Base-by-base conservation (phyloP, 2,797 vertebrate species). In the Sphenopsis melanotis region DNA sequence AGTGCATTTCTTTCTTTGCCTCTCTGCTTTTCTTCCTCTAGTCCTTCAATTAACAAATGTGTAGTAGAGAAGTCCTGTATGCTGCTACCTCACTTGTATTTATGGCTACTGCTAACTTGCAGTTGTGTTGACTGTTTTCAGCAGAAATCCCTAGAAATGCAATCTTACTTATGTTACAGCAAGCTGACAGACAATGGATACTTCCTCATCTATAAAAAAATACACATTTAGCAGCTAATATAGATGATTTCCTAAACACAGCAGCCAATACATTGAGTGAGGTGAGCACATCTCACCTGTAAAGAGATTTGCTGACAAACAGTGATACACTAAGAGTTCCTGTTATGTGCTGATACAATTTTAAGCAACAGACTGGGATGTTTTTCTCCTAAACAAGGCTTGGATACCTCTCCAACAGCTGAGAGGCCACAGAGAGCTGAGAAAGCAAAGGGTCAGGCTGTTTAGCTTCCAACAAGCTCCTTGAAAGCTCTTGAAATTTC, bases 401-500 rank as follows among this genome's bases (percentile, higher is more conserved):
- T 30, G 22, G 60, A 64, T 78, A 61, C 16, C 9, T 60, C 63
- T 83, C 69, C 19, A 59, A 27, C 9, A 65, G 46, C 46, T 2
- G 1, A 57, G 34, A 76, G 60, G 93, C 61, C 69, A 80, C 42
- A 12, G 41, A 83, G 53, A 78, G 36, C 44, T 0, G 1, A 93
- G 79, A 30, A 60, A 41, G 36, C 23, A 50, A 55, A 81, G 39
- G 83, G 34, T 85, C 78, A 71, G 76, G 16, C 32, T 75, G 42
- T 39, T 88, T 89, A 59, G 29, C 29, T 90, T 74, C 56, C n/a
- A 89, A 75, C 32, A 93, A 71, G 22, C 64, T 91, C n/a, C 56
- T 77, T 90, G 66, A 70, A 93, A 89, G 52, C 29, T 61, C 72
- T 52, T 87, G 20, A 53, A 87, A 81, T 85, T 87, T 83, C n/a